Evolutionary conservation across 1,140 invertebrate species (phyloP), one percentile per base, ranked within the genome.

Genomic region (Lasaia peninsularis): DNA sequence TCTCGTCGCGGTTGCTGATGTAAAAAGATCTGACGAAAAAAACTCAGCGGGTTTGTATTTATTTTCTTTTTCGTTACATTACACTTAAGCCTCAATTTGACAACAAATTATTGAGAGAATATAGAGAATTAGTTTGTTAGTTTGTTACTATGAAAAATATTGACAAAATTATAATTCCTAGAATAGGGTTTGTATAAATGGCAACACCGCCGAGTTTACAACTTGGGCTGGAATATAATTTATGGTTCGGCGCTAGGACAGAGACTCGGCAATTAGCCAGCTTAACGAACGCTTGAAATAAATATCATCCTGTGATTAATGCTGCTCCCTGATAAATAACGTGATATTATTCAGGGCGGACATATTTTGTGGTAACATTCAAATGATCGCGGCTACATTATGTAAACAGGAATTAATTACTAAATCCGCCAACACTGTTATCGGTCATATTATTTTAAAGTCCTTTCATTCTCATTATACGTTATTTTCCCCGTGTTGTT

Each of bases 271-370:
- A 86, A 86, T 86, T 86, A 86, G 82, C 78, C 65, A 67, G 64
- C 77, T 75, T 84, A 86, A 86, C 82, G 82, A 83, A 86, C 78
- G 78, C 73, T 75, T 75, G 70, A 80, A 86, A 86, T 86, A 80
- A 86, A 86, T 86, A 86, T 80, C 78, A 80, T 83, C 81, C 71
- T 60, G 62, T 86, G 80, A 86, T 83, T 79, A 83, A 86, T 83
- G 67, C 58, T 49, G 44, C 51, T 24, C 56, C 61, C 53, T 81
- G 76, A 84, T 80, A 74, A 81, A 84, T 84, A 80, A 72, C 65
- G 67, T 69, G 67, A 54, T 74, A 80, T 84, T 75, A 73, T 72
- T 83, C 74, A 83, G 65, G 58, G 50, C 60, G 56, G 65, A 56
- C 62, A 56, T 60, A 58, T 63, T 65, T 69, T 50, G 63, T 60